Base-by-base conservation (phyloP, 1,140 invertebrate species). In the Drosophila tropicalis region DNA sequence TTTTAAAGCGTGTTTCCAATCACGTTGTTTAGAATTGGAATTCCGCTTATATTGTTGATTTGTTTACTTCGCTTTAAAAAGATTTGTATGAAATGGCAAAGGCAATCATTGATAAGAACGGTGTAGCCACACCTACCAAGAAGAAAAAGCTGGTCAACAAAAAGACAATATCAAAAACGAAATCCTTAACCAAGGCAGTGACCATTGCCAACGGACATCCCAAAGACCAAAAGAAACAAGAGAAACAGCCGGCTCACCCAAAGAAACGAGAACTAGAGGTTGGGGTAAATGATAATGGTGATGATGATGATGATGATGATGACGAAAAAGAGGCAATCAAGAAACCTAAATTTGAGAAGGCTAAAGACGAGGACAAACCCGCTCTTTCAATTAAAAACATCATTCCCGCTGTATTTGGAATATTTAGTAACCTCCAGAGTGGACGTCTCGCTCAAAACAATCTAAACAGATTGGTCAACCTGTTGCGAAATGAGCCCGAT, bases 1-100 rank as follows among this genome's bases (percentile, higher is more conserved):
- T 13, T 39, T 39, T 39, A 51, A 19, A 51, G 44, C 44, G 44
- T 51, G 44, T 19, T 51, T 47, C 17, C 44, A 51, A 51, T 51
- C 19, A 51, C 17, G 44, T 51, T 51, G 44, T 22, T 22, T 51
- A 10, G 9, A 19, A 47, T 47, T 47, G n/a, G 17, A 15, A 9
- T 51, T 19, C 15, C 19, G 19, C 10, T 51, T 51, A 36, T 12
- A 36, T 36, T 36, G 34, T 36, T 36, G 10, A 19, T 22, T 51
- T 51, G 19, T 22, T 4, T 51, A 22, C 12, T 39, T 39, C 12
- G 12, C 12, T 39, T 39, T 12, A 13, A 39, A 39, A 39, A 2
- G 12, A 22, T 22, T 51, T 51, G 17, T 51, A 12, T 51, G 17
- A 22, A 51, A 51, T 51, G 44, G 17, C 44, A 51, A 51, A 51